A percentile compares a stretch with the other conserved stretches of the same genome.
Evolutionary conservation across 30 jellyfish, hydroid and myxozoan genomes (phyloP).

Genomic region (Turritopsis rubra): DNA sequence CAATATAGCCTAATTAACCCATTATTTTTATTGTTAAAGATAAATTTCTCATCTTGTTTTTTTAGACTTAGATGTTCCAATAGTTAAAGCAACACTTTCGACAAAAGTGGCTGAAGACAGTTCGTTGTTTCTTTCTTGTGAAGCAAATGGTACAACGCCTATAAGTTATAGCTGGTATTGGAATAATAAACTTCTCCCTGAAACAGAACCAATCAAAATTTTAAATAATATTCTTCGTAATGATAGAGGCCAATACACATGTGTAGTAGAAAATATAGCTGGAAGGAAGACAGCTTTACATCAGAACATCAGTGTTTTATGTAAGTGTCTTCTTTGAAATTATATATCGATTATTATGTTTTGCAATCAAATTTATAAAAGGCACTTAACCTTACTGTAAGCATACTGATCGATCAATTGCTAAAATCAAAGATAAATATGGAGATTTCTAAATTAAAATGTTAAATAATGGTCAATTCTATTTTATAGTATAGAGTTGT

Average conservation of each 20-base stretch:
- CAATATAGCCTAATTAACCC: too few relatives aligned
- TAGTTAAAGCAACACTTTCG: background rate
- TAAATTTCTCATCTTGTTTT: background rate
- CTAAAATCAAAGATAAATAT: too few relatives aligned
- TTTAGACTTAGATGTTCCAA: constrained; percentile 7
- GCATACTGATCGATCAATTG: too few relatives aligned
- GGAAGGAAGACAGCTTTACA: background rate
- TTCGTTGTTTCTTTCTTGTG: background rate
- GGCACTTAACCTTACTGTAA: too few relatives aligned
- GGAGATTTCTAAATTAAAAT: too few relatives aligned
- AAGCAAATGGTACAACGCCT: constrained; percentile 13
- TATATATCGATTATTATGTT: too few relatives aligned
- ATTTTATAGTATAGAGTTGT: too few relatives aligned
- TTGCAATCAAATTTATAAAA: too few relatives aligned
- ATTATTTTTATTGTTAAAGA: too few relatives aligned
- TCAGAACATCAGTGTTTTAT: background rate
- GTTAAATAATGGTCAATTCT: too few relatives aligned
- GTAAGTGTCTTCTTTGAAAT: background rate
- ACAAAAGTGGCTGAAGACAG: constrained; percentile 6
- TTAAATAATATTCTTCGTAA: background rate
- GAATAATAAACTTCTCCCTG: constrained; percentile 5
- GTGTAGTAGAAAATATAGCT: constrained; percentile 1
- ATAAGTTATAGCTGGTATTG: constrained; percentile 9
- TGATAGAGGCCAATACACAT: background rate
- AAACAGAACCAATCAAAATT: background rate